Base-by-base conservation (phyloP, 2,797 vertebrate genomes). In the Meriones psammophilus region DNA sequence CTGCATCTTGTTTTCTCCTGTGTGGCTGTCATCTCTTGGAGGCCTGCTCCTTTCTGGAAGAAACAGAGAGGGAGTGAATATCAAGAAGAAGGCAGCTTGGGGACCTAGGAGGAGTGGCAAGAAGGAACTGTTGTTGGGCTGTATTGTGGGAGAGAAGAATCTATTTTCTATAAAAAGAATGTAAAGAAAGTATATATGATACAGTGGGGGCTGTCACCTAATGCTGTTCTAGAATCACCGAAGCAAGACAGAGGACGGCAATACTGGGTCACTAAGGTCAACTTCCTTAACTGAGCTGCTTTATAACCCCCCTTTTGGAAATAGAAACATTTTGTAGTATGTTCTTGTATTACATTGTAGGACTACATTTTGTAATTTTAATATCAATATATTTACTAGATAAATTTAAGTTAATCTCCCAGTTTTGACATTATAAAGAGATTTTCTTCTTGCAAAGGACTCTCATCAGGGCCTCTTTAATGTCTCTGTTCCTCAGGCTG, bases 381-480 rank as follows among this genome's bases (percentile, higher is more conserved):
- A 12, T 76, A 76, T 76, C 42, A 76, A 28, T 28, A 28, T 76
- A 28, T 76, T 46, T 46, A 15, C 24, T 46, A 46, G 56, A 15
- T 28, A 33, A 66, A 10, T 46, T 64, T 66, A 30, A 84, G 4
- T 83, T 46, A 66, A 83, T 42, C 26, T 62, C 14, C 26, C 17
- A 12, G 4, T 64, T 8, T 17, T 46, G 15, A 4, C 8, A 46
- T 30, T 30, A 84, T 39, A 84, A 66, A 36, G 81, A 84, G 15
- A 66, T 84, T 84, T 84, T 66, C 26, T 84, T 66, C 39, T 84
- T 46, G 39, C 26, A 66, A 66, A 66, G 17, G 36, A 50, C 18
- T 77, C 90, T 91, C 84, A 24, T 56, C 14, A 94, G 64, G 58
- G 91, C 91, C 24, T 74, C 88, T 46, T 89, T 86, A 13, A 71